Evolutionary conservation across 53 echinoderm and acorn worm species (phyloP).

Genomic region (Apostichopus leukothele): DNA sequence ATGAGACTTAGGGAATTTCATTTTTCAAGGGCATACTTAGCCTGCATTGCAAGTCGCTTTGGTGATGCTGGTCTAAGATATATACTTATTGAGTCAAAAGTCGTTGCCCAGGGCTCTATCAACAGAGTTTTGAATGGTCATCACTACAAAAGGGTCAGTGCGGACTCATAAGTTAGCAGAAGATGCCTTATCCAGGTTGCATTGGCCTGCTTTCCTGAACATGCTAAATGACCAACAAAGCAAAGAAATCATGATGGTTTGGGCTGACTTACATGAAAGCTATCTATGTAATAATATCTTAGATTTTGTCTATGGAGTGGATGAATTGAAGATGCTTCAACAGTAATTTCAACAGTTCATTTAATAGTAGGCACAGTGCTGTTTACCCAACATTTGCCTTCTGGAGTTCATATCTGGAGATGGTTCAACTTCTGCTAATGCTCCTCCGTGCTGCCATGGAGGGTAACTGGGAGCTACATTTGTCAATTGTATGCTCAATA

Average conservation of each 20-base stretch:
- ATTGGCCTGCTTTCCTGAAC: too few species aligned
- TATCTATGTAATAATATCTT: not conserved
- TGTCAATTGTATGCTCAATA: constrained; percentile 34
- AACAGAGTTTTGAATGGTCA: constrained; percentile 52
- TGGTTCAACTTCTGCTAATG: constrained; percentile 2
- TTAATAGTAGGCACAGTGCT: not conserved
- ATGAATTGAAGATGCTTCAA: not conserved
- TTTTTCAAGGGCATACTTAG: constrained; percentile 46
- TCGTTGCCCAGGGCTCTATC: not conserved
- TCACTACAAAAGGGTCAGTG: constrained; percentile 55
- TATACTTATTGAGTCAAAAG: too few species aligned
- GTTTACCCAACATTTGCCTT: constrained; percentile 25
- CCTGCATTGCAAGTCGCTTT: not conserved
- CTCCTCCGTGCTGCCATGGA: constrained; percentile 47
- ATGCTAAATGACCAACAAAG: too few species aligned
- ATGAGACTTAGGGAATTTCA: constrained; percentile 65
- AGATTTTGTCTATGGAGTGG: not conserved
- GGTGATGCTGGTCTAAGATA: too few species aligned
- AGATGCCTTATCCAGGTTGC: too few species aligned
- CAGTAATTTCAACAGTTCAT: too few species aligned
- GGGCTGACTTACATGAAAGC: too few species aligned
- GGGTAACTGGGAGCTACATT: constrained; percentile 23
- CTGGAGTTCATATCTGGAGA: too few species aligned
- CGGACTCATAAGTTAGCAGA: not conserved
- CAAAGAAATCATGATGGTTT: too few species aligned